Evolutionary conservation across 2,113 vertebrate genomes (phyloP), one percentile per base, ranked within the genome.

Genomic region (Orycteropus afer): DNA sequence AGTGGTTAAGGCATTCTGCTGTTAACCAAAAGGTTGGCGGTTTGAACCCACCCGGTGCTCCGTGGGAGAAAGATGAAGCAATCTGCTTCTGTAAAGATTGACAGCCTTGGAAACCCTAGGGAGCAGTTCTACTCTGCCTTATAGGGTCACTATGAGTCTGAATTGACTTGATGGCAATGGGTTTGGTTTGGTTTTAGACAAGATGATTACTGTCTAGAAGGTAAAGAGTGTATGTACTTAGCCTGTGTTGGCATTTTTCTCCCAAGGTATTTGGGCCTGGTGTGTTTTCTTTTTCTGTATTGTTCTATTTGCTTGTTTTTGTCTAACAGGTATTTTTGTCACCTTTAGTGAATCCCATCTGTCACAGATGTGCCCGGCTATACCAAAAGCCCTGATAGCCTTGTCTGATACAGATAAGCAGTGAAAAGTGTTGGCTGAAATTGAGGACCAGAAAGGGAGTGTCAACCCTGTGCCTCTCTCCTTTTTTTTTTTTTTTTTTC

Each of bases 221-320:
- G 9, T 59, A 51, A 79, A 83, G 27, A 84, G 1, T 92, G 1
- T 85, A 67, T 53, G 8, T 53, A 11, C 15, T 53, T 53, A 79
- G 59, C 57, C 12, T 87, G 13, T 93, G 63, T 78, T 89, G 22
- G 25, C 40, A 32, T 77, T 89, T 87, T 95, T 87, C 34, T 92
- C 2, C 57, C 22, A 65, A 76, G 13, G 63, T 69, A 49, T 67
- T 83, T 90, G 61, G 74, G 7, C 40, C n/a, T 91, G 14, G 45
- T 22, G 49, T 95, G 6, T 91, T 94, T 96, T 91, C 23, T 82
- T 95, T 69, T 76, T 49, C 80, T 94, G 3, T 91, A 9, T 40
- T 88, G 93, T 97, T 93, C 49, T 91, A 3, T 63, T 90, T 76
- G 34, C 83, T 90, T 85, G 15, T 94, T 89, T 95, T 93, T 22